These are phyloP conservation scores for Gallinago stenura DNA, from an alignment of 2,797 vertebrate genomes.

Conservation along the genomic window DNA sequence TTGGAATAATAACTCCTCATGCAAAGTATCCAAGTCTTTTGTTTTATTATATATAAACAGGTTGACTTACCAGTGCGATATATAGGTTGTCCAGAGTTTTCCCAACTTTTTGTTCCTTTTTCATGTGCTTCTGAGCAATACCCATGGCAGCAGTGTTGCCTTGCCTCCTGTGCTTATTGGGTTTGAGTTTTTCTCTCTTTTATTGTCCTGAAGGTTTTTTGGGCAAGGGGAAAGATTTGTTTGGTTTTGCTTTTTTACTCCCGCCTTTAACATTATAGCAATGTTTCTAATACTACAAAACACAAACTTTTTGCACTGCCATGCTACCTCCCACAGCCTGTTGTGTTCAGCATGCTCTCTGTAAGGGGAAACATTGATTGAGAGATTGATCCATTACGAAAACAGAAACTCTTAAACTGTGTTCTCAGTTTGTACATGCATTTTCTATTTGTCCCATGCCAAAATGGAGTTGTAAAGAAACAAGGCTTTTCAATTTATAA, in stretches of 20 bases:
- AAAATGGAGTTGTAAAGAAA: neutral
- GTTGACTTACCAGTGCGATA: neutral
- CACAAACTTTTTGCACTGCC: fast-evolving
- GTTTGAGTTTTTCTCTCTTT: neutral
- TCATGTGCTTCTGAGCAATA: neutral
- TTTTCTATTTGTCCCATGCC: neutral
- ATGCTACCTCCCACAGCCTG: neutral
- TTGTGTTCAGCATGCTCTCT: neutral
- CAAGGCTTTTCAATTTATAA: neutral
- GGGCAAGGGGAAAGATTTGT: neutral
- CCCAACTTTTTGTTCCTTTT: neutral
- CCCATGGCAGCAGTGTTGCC: fast-evolving
- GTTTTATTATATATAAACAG: neutral
- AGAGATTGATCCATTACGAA: neutral
- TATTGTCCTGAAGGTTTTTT: neutral
- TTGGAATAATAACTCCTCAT: neutral
- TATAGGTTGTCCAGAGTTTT: neutral
- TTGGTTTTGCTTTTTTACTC: neutral
- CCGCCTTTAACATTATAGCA: neutral
- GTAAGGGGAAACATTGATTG: neutral
- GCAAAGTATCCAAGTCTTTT: neutral
- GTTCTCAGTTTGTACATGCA: neutral
- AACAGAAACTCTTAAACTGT: neutral
- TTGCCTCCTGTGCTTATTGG: neutral
- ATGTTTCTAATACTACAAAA: neutral